These are phyloP conservation scores for Phyto melanocephala DNA, from an alignment of 2,888 invertebrate species.

Conservation along the genomic window DNA sequence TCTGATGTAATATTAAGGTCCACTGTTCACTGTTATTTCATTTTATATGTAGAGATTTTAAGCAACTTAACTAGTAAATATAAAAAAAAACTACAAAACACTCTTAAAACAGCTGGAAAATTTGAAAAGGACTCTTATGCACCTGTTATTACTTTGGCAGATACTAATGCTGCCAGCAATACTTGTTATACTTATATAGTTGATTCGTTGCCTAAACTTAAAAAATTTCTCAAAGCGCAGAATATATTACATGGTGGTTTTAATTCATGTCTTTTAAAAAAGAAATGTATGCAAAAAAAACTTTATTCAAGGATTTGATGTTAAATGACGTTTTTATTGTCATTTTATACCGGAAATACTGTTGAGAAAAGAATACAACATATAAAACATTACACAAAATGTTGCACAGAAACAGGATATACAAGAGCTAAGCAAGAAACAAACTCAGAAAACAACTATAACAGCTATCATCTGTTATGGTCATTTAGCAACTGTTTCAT, in stretches of 20 bases:
- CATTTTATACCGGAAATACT: slow-evolving; percentile 51
- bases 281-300: slow-evolving; percentile 22
- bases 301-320: slow-evolving; percentile 38
- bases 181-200: too few species aligned
- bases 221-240: background rate
- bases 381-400: background rate
- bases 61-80: slow-evolving; percentile 13
- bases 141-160: slow-evolving; percentile 41
- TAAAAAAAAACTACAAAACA: background rate
- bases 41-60: slow-evolving; percentile 31
- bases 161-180: background rate
- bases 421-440: background rate
- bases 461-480: slow-evolving; percentile 29
- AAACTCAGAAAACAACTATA: background rate
- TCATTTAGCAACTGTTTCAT: slow-evolving; percentile 40
- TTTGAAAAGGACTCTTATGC: slow-evolving; percentile 22
- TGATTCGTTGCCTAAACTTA: background rate
- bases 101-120: slow-evolving; percentile 1
- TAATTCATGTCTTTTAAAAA: slow-evolving; percentile 14
- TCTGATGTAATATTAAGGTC: too few species aligned
- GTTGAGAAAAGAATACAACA: slow-evolving; percentile 3
- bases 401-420: slow-evolving; percentile 9
- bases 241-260: background rate
- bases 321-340: slow-evolving; percentile 43
- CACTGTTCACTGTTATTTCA: slow-evolving; percentile 16